Base-by-base conservation (phyloP, 2,888 invertebrate species). In the Epistrophe grossulariae region DNA sequence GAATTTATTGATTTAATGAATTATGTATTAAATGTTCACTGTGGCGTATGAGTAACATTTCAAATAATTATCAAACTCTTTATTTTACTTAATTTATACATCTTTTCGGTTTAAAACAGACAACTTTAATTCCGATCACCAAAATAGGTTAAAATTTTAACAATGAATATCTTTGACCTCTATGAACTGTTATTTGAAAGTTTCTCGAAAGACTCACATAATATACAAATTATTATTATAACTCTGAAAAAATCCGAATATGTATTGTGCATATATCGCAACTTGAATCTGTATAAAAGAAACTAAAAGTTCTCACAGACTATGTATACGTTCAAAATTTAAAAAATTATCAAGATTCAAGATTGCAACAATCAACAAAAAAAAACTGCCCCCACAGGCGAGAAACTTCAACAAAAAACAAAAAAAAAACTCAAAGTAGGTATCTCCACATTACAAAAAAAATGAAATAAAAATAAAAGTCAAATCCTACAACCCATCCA, bases 361-460 rank as follows among this genome's bases (percentile, higher is more conserved):
- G 64, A 45, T 64, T 64, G 28, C 64, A 64, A 45, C 64, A 64
- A 64, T 45, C 64, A 45, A 28, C 43, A 64, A 64, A 24, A 24
- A 24, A 24, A n/a, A n/a, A n/a, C n/a, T 60, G 2, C 8, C 38
- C 50, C 68, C 50, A 24, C 4, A 68, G 50, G 68, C 50, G 68
- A 50, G 55, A 40, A 70, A 70, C 55, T n/a, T 35, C 19, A 52
- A 19, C 24, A 19, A 40, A 55, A 40, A 28, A 17, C 38, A 13
- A 70, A 52, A 1, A 15, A 66, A 11, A 66, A 31, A 50, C 28
- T 10, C 19, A 17, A 35, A 28, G 11, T 11, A 11, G 45, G n/a
- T n/a, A n/a, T 13, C 40, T 28, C 43, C n/a, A 6, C 48, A 31
- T 24, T 13, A n/a, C 0, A 38, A 38, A 6, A 11, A 24, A 64